Percentiles rank a stretch among this genome's conserved stretches.
Conservation (phyloP, 2,113 vertebrate species). For the Zeus faber region DNA sequence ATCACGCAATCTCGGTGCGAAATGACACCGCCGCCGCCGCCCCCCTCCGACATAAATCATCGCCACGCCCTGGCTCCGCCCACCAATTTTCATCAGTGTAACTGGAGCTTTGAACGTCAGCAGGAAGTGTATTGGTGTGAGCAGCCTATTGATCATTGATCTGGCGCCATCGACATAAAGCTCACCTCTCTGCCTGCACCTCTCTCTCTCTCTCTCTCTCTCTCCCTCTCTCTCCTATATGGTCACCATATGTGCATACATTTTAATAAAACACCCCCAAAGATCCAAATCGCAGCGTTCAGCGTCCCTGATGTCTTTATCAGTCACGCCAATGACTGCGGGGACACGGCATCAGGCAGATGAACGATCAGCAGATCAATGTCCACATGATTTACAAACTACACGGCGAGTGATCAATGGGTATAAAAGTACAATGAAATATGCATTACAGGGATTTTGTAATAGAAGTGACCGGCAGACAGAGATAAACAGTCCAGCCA, state of each 20-base stretch:
- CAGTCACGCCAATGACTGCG: slow-evolving; percentile 36
- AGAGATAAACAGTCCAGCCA: slow-evolving; percentile 55
- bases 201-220: slow-evolving; percentile 5
- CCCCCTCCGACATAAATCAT: slow-evolving; percentile 61
- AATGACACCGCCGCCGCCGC: slow-evolving; percentile 58
- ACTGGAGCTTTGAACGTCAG: slow-evolving; percentile 58
- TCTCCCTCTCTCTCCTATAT: slow-evolving; percentile 33
- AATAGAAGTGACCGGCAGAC: slow-evolving; percentile 28
- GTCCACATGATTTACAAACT: slow-evolving; percentile 66
- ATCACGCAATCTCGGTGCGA: slow-evolving; percentile 41
- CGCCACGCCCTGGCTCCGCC: slow-evolving; percentile 55
- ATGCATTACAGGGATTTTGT: slow-evolving; percentile 50
- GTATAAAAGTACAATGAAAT: slow-evolving; percentile 68
- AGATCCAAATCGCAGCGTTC: slow-evolving; percentile 15
- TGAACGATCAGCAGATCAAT: slow-evolving; percentile 60
- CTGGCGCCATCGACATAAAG: slow-evolving; percentile 59
- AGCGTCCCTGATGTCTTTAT: slow-evolving; percentile 48
- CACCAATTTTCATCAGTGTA: slow-evolving; percentile 66
- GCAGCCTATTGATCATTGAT: slow-evolving; percentile 71
- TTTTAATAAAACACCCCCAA: no score
- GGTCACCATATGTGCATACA: no score
- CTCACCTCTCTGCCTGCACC: slow-evolving; percentile 23
- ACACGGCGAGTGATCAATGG: slow-evolving; percentile 58
- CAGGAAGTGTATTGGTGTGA: slow-evolving; percentile 66
- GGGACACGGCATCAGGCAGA: slow-evolving; percentile 31